Conservation (phyloP, 2,888 invertebrate species). For the Sminthurinus aureus region DNA sequence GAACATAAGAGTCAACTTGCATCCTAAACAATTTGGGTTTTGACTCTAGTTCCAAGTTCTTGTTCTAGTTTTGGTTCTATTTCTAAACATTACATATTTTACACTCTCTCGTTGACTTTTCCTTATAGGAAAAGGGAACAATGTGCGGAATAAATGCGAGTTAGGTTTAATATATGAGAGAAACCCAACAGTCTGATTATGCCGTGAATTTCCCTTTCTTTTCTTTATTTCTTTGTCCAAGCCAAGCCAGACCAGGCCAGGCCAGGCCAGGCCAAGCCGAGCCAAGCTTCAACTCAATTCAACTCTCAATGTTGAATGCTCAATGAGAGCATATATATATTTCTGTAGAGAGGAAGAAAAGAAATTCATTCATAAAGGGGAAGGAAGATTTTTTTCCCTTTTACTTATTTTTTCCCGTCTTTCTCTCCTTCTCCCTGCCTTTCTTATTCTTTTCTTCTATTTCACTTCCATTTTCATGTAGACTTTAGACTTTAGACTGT, state of each 20-base stretch:
- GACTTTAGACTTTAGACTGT: not conserved
- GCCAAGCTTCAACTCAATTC: too few species aligned
- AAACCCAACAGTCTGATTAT: slow-evolving; percentile 5
- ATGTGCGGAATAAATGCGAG: not conserved
- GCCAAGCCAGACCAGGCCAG: too few species aligned
- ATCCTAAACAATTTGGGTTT: too few species aligned
- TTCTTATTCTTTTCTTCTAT: not conserved
- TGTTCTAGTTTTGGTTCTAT: too few species aligned
- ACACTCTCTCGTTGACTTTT: not conserved
- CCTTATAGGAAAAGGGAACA: not conserved
- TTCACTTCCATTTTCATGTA: too few species aligned
- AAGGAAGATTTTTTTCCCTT: not conserved
- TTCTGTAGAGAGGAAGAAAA: not conserved
- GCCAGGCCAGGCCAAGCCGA: too few species aligned
- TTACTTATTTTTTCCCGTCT: not conserved
- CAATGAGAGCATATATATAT: too few species aligned
- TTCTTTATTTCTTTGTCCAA: too few species aligned
- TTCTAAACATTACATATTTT: too few species aligned
- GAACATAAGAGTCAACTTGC: too few species aligned
- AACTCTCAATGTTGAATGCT: too few species aligned
- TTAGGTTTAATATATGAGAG: slow-evolving; percentile 11
- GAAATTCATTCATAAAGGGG: slow-evolving; percentile 22
- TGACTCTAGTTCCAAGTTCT: too few species aligned
- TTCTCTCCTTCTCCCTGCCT: not conserved
- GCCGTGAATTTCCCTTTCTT: not conserved